phyloP scores from a whole-genome alignment of 2,888 invertebrate species.

The Folsomia candida region DNA sequence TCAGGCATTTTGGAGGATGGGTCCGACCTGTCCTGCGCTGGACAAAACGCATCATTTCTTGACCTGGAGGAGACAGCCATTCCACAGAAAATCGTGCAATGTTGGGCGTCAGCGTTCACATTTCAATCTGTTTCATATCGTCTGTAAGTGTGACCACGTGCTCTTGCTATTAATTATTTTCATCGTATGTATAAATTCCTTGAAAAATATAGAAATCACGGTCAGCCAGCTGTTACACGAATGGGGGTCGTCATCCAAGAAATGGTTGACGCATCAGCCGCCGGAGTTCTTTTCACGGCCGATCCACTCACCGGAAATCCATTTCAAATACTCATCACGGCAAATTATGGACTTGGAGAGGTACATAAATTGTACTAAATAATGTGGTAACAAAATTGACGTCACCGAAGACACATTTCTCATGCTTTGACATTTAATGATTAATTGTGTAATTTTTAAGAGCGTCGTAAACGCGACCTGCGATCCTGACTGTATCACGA shows the following conservation, averaged over 20 bases:
- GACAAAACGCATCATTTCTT: slow-evolving; percentile 76
- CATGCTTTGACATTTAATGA: no score
- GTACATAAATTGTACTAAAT: no score
- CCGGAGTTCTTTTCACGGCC: slow-evolving; percentile 78
- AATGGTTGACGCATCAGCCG: slow-evolving; percentile 66
- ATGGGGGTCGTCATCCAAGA: slow-evolving; percentile 80
- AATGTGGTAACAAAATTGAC: no score
- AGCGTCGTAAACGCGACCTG: slow-evolving; percentile 74
- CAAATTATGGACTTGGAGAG: slow-evolving; percentile 81
- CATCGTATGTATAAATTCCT: no score
- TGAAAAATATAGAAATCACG: slow-evolving; percentile 77
- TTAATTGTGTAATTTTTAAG: no score
- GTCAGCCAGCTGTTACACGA: slow-evolving; percentile 64
- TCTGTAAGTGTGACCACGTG: slow-evolving; percentile 59
- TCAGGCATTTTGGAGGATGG: slow-evolving; percentile 76
- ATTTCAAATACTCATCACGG: slow-evolving; percentile 67
- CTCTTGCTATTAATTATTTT: neutral
- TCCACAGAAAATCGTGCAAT: slow-evolving; percentile 63
- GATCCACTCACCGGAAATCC: slow-evolving; percentile 73
- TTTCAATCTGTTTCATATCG: slow-evolving; percentile 75
- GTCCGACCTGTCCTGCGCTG: slow-evolving; percentile 75
- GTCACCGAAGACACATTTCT: no score
- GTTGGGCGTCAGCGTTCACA: slow-evolving; percentile 80
- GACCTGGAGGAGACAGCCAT: slow-evolving; percentile 62
- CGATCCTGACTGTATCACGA: slow-evolving; percentile 70